Conservation (phyloP, 2,113 vertebrate genomes). For the Hippocampus comes region DNA sequence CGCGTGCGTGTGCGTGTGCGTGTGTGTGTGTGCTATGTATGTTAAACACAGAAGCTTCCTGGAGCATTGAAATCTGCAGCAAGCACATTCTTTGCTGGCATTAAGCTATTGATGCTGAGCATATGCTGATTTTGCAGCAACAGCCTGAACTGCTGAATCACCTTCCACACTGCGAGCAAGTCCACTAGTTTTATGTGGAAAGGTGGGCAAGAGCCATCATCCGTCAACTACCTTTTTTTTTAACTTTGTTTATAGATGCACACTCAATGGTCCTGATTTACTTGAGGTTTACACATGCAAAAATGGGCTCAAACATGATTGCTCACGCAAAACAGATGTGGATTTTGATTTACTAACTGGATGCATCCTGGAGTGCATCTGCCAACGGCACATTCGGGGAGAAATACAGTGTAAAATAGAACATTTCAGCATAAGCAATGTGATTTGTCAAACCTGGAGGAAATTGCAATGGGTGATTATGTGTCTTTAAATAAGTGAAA, state of each 20-base stretch:
- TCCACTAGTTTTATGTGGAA: neutral
- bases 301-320: neutral
- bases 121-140: constrained; percentile 3
- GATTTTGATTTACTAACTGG: neutral
- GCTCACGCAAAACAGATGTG: neutral
- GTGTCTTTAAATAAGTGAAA: neutral
- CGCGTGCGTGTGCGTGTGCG: neutral
- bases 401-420: neutral
- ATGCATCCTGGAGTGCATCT: neutral
- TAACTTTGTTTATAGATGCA: neutral
- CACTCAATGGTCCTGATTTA: neutral
- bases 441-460: neutral
- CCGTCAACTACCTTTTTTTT: neutral
- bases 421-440: neutral
- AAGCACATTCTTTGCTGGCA: constrained; percentile 1
- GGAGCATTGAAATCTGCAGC: neutral
- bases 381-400: neutral
- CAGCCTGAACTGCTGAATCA: neutral
- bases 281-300: neutral
- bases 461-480: neutral
- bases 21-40: neutral
- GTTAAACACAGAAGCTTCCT: neutral
- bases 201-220: neutral
- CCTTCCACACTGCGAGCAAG: neutral
- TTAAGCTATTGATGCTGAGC: neutral